These are phyloP conservation scores for Lutjanus campechanus DNA, from an alignment of 2,797 vertebrate genomes.

Conservation along the genomic window DNA sequence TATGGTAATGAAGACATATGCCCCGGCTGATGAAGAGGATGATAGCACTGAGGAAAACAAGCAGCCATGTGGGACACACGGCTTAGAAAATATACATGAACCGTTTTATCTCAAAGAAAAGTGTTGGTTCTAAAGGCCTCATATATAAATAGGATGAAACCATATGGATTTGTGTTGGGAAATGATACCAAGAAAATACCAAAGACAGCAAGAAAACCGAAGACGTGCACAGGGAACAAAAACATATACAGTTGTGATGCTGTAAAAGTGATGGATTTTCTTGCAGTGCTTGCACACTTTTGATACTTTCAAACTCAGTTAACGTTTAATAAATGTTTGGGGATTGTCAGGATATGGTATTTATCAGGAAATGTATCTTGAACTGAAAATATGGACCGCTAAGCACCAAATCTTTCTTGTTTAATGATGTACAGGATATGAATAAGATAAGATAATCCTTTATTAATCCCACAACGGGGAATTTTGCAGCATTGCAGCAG, in stretches of 20 bases:
- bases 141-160: not conserved
- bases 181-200: not conserved
- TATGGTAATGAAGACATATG: conserved; percentile 74
- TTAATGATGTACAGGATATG: no score
- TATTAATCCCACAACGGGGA: no score
- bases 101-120: conserved; percentile 3
- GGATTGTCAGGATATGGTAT: not conserved
- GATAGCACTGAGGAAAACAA: conserved; percentile 26
- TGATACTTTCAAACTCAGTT: no score
- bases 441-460: no score
- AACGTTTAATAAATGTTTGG: not conserved
- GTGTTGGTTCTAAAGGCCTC: not conserved
- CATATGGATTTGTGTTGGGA: not conserved
- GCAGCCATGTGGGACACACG: not conserved
- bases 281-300: not conserved
- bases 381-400: not conserved
- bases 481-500: no score
- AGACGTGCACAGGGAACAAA: not conserved
- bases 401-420: not conserved
- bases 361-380: not conserved
- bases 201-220: not conserved
- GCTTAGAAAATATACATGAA: not conserved
- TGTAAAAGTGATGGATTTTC: not conserved
- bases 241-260: no score
- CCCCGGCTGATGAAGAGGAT: conserved; percentile 29